Base-by-base conservation (phyloP, 2,113 vertebrate species). In the Odontesthes bonariensis region DNA sequence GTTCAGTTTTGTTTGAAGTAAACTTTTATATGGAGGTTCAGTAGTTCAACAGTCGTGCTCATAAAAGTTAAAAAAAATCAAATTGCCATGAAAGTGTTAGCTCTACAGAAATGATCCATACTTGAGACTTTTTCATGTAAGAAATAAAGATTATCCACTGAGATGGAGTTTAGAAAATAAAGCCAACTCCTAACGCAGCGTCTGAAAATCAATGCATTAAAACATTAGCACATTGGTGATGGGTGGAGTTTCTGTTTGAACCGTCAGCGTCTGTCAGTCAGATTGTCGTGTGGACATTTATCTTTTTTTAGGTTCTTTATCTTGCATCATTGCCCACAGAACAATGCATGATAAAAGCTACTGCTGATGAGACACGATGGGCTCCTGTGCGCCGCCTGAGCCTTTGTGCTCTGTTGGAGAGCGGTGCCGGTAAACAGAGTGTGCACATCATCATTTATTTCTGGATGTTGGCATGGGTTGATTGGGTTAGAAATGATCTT, bases 311-410 rank as follows among this genome's bases (percentile, higher is more conserved):
- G 38, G 31, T 19, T 14, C 51, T 14, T n/a, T 5, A 4, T n/a
- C 33, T 10, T 14, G 8, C 72, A 61, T 79, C 22, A 12, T 27
- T 70, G 23, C 44, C n/a, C 32, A 51, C 47, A 64, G 62, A 61
- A 54, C 65, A 71, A 14, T 1, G 27, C 22, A 58, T 13, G 51
- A 71, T 65, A 58, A 74, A 74, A 69, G 71, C 59, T 49, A 58
- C 32, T 80, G 78, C 75, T 80, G 73, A 82, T 75, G 2, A 49
- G 55, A 51, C 55, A 71, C 1, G 1, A 56, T 42, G 12, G 73
- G 27, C 42, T 55, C 40, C 53, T 60, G 35, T 51, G 11, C 3
- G 1, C 55, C n/a, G 46, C n/a, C 52, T 46, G 22, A 33, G 42
- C 61, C 51, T 67, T 79, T 82, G 75, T 85, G 49, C 23, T 40